phyloP scores from a whole-genome alignment of 2,113 vertebrate species.

The Albula glossodonta region DNA sequence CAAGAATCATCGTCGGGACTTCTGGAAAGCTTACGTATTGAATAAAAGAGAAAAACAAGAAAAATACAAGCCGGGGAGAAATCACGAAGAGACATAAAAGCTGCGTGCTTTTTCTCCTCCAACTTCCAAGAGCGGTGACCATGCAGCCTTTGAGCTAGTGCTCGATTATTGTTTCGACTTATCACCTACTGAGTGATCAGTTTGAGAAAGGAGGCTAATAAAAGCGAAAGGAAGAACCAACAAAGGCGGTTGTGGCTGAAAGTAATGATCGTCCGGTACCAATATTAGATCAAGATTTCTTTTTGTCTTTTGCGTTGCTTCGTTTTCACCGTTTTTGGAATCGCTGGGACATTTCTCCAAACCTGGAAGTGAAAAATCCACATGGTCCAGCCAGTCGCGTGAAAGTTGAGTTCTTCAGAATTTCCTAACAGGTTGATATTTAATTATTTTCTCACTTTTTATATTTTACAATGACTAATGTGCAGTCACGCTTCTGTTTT shows the following conservation, averaged over 20 bases:
- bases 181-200: slow-evolving; percentile 70
- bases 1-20: slow-evolving; percentile 51
- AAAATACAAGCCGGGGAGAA: slow-evolving; percentile 29
- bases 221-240: slow-evolving; percentile 62
- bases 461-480: slow-evolving; percentile 1
- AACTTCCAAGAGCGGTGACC: slow-evolving; percentile 62
- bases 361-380: slow-evolving; percentile 73
- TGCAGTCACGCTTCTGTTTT: slow-evolving; percentile 1
- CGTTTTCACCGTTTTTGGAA: slow-evolving; percentile 53
- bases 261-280: slow-evolving; percentile 63
- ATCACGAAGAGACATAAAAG: slow-evolving; percentile 58
- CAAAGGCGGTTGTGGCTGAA: slow-evolving; percentile 63
- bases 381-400: slow-evolving; percentile 79
- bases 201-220: slow-evolving; percentile 63
- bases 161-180: slow-evolving; percentile 71
- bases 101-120: slow-evolving; percentile 60
- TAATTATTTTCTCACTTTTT: slow-evolving; percentile 48
- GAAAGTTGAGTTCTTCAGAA: slow-evolving; percentile 79
- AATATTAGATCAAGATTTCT: slow-evolving; percentile 61
- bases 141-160: slow-evolving; percentile 69
- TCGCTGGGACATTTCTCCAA: slow-evolving; percentile 67
- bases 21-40: slow-evolving; percentile 58
- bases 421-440: slow-evolving; percentile 77
- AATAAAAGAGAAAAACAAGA: slow-evolving; percentile 43
- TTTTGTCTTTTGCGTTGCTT: slow-evolving; percentile 23